Percentiles rank a stretch among this genome's conserved stretches.
Evolutionary conservation across 2,888 invertebrate genomes (phyloP).

Genomic region (Zhuqinia jingwanae): DNA sequence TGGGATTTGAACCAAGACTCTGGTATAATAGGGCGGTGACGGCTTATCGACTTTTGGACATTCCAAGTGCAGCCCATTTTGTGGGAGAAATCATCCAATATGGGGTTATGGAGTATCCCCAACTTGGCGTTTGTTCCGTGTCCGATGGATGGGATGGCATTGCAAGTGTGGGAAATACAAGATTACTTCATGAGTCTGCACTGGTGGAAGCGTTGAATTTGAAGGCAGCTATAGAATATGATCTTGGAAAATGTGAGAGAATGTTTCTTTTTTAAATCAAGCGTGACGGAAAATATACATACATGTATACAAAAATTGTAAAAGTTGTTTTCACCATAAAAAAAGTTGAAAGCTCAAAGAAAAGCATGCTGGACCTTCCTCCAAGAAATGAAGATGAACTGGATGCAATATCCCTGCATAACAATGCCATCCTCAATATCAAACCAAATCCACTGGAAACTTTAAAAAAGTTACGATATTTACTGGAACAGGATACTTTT

Average conservation of each 20-base stretch:
- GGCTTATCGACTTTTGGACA: slow-evolving; percentile 96
- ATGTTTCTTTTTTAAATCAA: too few species aligned
- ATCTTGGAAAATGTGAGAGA: slow-evolving; percentile 81
- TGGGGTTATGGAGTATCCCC: slow-evolving; percentile 98
- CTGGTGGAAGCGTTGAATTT: slow-evolving; percentile 99
- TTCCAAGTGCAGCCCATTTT: slow-evolving; percentile 93
- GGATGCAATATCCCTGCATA: slow-evolving; percentile 98
- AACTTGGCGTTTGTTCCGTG: slow-evolving; percentile 97
- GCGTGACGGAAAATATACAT: too few species aligned
- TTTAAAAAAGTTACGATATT: slow-evolving; percentile 96
- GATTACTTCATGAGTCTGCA: slow-evolving; percentile 96
- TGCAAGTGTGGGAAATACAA: slow-evolving; percentile 96
- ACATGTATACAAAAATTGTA: too few species aligned
- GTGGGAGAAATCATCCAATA: slow-evolving; percentile 96
- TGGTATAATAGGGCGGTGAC: slow-evolving; percentile 98
- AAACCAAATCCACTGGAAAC: slow-evolving; percentile 94
- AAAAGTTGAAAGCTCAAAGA: slow-evolving; percentile 82
- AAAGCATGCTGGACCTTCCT: slow-evolving; percentile 93
- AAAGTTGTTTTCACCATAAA: background rate
- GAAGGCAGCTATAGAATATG: slow-evolving; percentile 98
- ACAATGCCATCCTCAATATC: slow-evolving; percentile 96
- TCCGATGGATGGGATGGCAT: slow-evolving; percentile 93
- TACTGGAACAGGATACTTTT: slow-evolving; percentile 97
- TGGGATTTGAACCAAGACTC: slow-evolving; percentile 93
- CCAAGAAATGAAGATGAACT: slow-evolving; percentile 97